Percentiles rank a stretch among this genome's conserved stretches.
Conservation (phyloP, 2,888 invertebrate species). For the Brachyptera risi region DNA sequence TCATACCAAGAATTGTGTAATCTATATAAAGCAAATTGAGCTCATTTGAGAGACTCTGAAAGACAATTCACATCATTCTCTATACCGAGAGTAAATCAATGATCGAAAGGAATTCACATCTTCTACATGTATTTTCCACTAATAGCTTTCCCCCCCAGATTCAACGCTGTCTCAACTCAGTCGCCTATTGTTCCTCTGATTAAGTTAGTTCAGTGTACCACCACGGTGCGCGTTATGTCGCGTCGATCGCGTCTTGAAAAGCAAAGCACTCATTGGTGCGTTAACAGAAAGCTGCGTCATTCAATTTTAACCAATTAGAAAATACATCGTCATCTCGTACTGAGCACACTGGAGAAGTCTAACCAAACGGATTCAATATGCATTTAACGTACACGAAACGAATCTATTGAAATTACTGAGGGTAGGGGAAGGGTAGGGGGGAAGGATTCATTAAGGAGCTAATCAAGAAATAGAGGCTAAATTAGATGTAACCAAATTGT, state of each 20-base stretch:
- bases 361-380: slow-evolving; percentile 19
- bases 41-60: no score
- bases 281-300: slow-evolving; percentile 15
- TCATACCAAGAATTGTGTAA: no score
- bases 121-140: neutral
- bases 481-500: neutral
- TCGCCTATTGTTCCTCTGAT: neutral
- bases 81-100: no score
- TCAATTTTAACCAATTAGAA: slow-evolving; percentile 18
- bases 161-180: neutral
- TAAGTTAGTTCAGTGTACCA: slow-evolving; percentile 2
- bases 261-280: slow-evolving; percentile 5
- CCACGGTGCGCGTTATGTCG: neutral
- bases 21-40: no score
- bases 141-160: neutral
- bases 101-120: neutral
- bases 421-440: no score
- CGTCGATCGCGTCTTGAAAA: slow-evolving; percentile 7
- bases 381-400: slow-evolving; percentile 4
- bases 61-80: no score
- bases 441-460: slow-evolving; percentile 15
- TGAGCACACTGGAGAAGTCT: neutral
- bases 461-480: no score
- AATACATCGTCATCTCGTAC: neutral
- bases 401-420: slow-evolving; percentile 17